Evolutionary conservation across 2,888 invertebrate species (phyloP), one percentile per base, ranked within the genome.

Genomic region (Acrobasis suavella): DNA sequence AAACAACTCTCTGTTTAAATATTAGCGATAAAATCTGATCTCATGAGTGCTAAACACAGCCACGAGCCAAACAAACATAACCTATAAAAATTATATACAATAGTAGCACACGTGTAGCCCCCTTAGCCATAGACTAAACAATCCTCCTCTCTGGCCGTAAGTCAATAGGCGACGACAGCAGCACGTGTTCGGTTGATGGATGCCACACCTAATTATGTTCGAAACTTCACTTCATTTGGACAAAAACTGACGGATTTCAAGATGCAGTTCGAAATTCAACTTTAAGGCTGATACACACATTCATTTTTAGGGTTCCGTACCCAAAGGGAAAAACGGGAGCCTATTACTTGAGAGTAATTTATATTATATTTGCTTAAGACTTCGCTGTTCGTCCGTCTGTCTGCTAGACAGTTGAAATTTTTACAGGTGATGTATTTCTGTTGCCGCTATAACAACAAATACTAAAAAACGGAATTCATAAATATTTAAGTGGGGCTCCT

Each of bases 121-220:
- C 46, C 46, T 59, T 49, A 15, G 37, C 50, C 46, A 59, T 59
- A 46, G 49, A 50, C 59, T 59, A 58, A 46, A 46, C 46, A 46
- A 58, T 39, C 8, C n/a, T 49, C 14, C 49, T 22, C 32, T 32
- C 49, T 51, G 51, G 12, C 38, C 38, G 14, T 60, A 50, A 38
- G 17, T 39, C 51, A 17, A 51, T 39, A 39, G 64, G 68, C 71
- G 82, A 67, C 75, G 82, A 86, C 86, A 81, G 68, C 59, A 66
- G 82, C 86, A 87, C 76, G 75, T 86, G 86, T 81, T 73, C 66
- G 56, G 58, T 64, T 85, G 86, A 86, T 82, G 71, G 75, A 84
- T 81, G 82, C 70, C 77, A 74, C 78, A 73, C 73, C 82, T 87
- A 87, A 87, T 87, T 87, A 84, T 71, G 72, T 76, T 70, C 69